phyloP scores from a whole-genome alignment of 1,140 invertebrate species.

The Potamilus streckersoni region DNA sequence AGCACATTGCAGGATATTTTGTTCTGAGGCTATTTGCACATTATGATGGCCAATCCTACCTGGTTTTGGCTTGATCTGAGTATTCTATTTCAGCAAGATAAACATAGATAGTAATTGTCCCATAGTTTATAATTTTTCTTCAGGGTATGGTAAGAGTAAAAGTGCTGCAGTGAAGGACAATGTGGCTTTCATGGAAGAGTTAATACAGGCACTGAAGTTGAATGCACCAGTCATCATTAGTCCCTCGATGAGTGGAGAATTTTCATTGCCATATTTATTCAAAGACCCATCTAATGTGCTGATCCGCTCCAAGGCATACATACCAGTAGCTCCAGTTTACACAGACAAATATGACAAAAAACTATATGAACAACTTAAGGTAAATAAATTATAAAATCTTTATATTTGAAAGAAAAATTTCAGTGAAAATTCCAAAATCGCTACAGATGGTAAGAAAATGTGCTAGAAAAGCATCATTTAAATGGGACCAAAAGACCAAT shows the following conservation, averaged over 20 bases:
- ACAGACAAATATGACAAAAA: slow-evolving; percentile 48
- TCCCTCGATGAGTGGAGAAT: slow-evolving; percentile 70
- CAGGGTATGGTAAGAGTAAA: slow-evolving; percentile 60
- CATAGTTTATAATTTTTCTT: slow-evolving; percentile 14
- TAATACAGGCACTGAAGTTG: slow-evolving; percentile 49
- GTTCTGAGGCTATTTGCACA: background rate
- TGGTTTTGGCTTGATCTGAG: background rate
- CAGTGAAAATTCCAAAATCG: background rate
- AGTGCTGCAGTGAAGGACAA: slow-evolving; percentile 21
- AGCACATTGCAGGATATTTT: background rate
- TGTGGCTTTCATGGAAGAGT: slow-evolving; percentile 53
- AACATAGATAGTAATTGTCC: background rate
- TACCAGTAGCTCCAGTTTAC: slow-evolving; percentile 68
- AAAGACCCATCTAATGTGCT: slow-evolving; percentile 38
- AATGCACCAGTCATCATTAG: slow-evolving; percentile 64
- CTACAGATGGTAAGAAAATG: background rate
- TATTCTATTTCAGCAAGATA: background rate
- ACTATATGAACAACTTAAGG: slow-evolving; percentile 44
- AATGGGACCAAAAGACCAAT: background rate
- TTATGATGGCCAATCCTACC: background rate
- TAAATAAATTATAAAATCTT: slow-evolving; percentile 16
- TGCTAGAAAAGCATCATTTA: background rate
- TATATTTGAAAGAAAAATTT: background rate
- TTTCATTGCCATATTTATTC: slow-evolving; percentile 66
- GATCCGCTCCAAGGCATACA: slow-evolving; percentile 56